Evolutionary conservation across 2,888 invertebrate genomes (phyloP), one percentile per base, ranked within the genome.

Genomic region (Ptychoptera albimana): DNA sequence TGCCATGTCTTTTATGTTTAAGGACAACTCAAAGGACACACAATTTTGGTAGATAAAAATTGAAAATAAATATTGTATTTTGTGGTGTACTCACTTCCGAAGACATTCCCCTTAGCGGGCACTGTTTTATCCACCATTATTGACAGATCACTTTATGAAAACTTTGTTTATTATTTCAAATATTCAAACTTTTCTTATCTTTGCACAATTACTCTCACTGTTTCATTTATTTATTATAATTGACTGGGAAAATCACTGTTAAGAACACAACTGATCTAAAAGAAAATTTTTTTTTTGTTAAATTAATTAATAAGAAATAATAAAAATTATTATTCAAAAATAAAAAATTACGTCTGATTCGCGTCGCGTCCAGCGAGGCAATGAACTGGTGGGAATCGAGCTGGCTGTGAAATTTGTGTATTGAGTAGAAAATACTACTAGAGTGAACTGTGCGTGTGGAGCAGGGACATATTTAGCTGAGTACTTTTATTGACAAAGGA

Each of bases 101-200:
- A 64, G 53, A 74, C 53, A 57, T 71, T 74, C 60, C 74, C 75
- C 55, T 58, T 71, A 1, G 73, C 70, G 32, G 70, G 70, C 51
- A 73, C 71, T 54, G 72, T 72, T 64, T 74, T 70, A 50, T 55
- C 57, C 58, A 60, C 35, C 34, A 44, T 47, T 42, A 45, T 42
- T 13, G 31, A 34, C n/a, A 4, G 34, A 6, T 23, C 23, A 23
- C n/a, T 37, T 6, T 37, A 37, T 12, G 12, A 37, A 12, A 15
- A 9, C 14, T 37, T 37, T 37, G 37, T 15, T 10, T 10, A 37
- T 13, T 13, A 37, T 37, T 14, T 13, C 9, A 37, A n/a, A 15
- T n/a, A 37, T 37, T 37, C 3, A 37, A n/a, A n/a, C n/a, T n/a
- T n/a, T n/a, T n/a, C n/a, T n/a, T n/a, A n/a, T n/a, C n/a, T n/a